Percentiles rank a stretch among this genome's conserved stretches.
These are phyloP conservation scores for Cataglyphis rosenhaueri DNA, from an alignment of 2,888 invertebrate species.

Conservation along the genomic window DNA sequence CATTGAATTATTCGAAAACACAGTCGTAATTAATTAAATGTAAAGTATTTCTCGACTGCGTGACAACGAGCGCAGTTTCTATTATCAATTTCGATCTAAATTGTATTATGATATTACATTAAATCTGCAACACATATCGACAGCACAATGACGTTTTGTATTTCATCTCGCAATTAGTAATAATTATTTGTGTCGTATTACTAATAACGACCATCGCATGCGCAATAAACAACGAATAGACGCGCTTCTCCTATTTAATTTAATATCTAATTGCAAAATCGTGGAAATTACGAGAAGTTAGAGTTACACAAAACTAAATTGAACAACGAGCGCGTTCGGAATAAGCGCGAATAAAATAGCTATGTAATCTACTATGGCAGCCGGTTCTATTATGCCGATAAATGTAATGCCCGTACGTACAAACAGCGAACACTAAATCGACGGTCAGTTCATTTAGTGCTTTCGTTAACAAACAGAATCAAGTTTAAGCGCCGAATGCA, in stretches of 20 bases:
- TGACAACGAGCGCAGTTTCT: conserved; percentile 39
- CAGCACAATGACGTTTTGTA: conserved; percentile 41
- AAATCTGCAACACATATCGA: conserved; percentile 33
- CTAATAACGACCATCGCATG: conserved; percentile 36
- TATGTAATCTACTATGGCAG: conserved; percentile 41
- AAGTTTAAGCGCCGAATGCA: conserved; percentile 37
- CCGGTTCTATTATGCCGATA: conserved; percentile 45
- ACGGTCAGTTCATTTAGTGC: conserved; percentile 54
- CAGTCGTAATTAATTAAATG: conserved; percentile 38
- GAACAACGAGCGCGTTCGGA: conserved; percentile 50
- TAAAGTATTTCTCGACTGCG: conserved; percentile 37
- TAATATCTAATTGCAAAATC: conserved; percentile 66
- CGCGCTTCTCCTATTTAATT: conserved; percentile 52
- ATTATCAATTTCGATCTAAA: conserved; percentile 47
- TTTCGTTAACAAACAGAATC: conserved; percentile 62
- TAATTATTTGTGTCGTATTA: conserved; percentile 38
- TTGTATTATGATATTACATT: conserved; percentile 51
- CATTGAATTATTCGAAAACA: conserved; percentile 29
- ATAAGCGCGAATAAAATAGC: conserved; percentile 39
- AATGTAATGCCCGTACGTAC: conserved; percentile 43
- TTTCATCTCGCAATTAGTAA: conserved; percentile 41
- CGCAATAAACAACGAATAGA: conserved; percentile 25
- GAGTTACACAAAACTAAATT: conserved; percentile 63
- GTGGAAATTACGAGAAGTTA: conserved; percentile 57
- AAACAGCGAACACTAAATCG: conserved; percentile 43